A percentile compares a stretch with the other conserved stretches of the same genome.
phyloP scores from a whole-genome alignment of 2,888 invertebrate species.

The Limnephilus marmoratus region DNA sequence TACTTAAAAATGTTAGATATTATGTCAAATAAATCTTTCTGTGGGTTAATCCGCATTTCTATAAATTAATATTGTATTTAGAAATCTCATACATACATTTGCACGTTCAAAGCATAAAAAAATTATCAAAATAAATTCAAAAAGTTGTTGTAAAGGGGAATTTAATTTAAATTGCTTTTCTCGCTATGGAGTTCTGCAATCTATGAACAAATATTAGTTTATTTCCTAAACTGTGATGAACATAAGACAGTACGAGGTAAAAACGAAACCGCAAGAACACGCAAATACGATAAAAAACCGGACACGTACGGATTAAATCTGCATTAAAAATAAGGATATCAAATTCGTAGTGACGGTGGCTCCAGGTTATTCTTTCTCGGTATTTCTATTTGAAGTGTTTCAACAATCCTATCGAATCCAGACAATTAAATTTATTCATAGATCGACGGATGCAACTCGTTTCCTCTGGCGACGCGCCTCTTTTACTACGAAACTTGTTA shows the following conservation, averaged over 20 bases:
- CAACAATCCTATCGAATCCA: neutral
- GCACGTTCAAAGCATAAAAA: no score
- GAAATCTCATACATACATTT: no score
- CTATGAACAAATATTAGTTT: neutral
- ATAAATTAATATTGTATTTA: no score
- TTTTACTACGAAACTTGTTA: neutral
- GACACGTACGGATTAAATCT: neutral
- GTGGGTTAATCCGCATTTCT: no score
- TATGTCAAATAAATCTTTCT: no score
- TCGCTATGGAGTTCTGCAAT: neutral
- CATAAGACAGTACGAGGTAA: neutral
- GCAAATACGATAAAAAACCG: neutral
- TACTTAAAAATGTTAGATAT: no score
- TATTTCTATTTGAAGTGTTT: neutral
- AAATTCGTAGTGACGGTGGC: neutral
- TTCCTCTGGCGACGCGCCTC: neutral
- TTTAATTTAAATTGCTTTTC: neutral
- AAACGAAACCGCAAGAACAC: neutral
- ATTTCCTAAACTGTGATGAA: no score
- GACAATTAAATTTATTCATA: conserved; percentile 2
- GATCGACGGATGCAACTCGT: neutral
- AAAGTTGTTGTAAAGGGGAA: neutral
- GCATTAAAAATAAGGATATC: neutral
- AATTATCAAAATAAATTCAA: no score
- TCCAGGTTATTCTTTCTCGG: neutral